Base-by-base conservation (phyloP, 2,888 invertebrate genomes). In the Oxyteleia sp. region DNA sequence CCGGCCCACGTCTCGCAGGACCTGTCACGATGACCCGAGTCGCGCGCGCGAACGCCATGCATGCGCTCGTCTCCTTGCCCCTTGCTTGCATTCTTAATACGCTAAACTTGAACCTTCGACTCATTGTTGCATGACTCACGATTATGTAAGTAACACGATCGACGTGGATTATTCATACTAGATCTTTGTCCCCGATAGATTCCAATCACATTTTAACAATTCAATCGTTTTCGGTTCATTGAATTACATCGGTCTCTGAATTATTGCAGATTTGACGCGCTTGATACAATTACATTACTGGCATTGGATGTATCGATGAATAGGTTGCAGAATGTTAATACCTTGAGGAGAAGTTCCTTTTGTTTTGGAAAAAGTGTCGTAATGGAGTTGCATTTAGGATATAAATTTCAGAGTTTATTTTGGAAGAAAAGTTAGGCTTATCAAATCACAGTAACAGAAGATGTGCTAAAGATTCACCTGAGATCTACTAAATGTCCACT, bases 1-100 rank as follows among this genome's bases (percentile, higher is more conserved):
- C 80, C 88, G 85, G 87, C 90, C 89, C 88, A 90, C 90, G 87
- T 87, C 83, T 86, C 83, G 79, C 84, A 80, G 88, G 87, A 89
- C 88, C 88, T 88, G 90, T 89, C 90, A 89, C 86, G 85, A 84
- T 82, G 79, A 69, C 49, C 81, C 71, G 72, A 83, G 69, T 68
- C 38, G 78, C 78, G 66, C 76, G 68, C 72, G 69, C 76, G 68
- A 41, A 64, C 69, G 59, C 79, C 59, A 38, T 72, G 71, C 66
- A 82, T 61, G 45, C 49, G 63, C 64, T 78, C 72, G 35, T 75
- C 47, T 69, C 45, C 32, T 74, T 57, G 68, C 71, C 51, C 32
- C 68, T 64, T 63, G 69, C 57, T 51, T 82, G 69, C 69, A 74
- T 64, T 78, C 74, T 78, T 79, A 74, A 64, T 71, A 75, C 71